Percentiles rank a stretch among this genome's conserved stretches.
phyloP scores from a whole-genome alignment of 2,888 invertebrate species.

The Hololepta plana region DNA sequence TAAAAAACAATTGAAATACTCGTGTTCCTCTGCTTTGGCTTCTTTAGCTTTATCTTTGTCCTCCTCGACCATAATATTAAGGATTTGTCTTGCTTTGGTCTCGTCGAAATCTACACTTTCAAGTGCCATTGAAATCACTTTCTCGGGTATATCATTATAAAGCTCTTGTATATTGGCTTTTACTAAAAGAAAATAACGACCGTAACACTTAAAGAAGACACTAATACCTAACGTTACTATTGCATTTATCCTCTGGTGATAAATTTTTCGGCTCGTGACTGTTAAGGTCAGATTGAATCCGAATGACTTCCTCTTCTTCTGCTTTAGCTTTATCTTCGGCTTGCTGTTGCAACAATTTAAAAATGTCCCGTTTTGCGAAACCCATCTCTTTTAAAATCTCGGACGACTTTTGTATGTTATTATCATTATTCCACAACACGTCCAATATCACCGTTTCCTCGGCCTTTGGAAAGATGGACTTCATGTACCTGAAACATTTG shows the following conservation, averaged over 20 bases:
- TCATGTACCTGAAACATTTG: constrained; percentile 54
- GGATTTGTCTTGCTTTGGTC: constrained; percentile 60
- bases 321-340: constrained; percentile 10
- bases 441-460: constrained; percentile 78
- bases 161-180: constrained; percentile 49
- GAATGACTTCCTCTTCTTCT: constrained; percentile 10
- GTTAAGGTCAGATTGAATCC: no score
- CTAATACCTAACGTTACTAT: no score
- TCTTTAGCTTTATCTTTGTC: constrained; percentile 25
- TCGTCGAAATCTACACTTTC: constrained; percentile 80
- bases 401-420: constrained; percentile 78
- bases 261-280: no score
- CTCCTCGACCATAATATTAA: constrained; percentile 52
- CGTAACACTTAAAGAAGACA: constrained; percentile 4
- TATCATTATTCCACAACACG: constrained; percentile 67
- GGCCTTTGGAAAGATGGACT: constrained; percentile 77
- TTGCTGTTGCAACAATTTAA: constrained; percentile 30
- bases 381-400: constrained; percentile 67
- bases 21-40: no score
- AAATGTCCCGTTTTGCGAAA: constrained; percentile 57
- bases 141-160: constrained; percentile 59
- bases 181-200: constrained; percentile 33
- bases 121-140: constrained; percentile 66
- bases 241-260: no score
- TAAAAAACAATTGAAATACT: no score